Percentiles rank a stretch among this genome's conserved stretches.
phyloP scores from a whole-genome alignment of 2,888 invertebrate species.

The Pycnomerus fuliginosus region DNA sequence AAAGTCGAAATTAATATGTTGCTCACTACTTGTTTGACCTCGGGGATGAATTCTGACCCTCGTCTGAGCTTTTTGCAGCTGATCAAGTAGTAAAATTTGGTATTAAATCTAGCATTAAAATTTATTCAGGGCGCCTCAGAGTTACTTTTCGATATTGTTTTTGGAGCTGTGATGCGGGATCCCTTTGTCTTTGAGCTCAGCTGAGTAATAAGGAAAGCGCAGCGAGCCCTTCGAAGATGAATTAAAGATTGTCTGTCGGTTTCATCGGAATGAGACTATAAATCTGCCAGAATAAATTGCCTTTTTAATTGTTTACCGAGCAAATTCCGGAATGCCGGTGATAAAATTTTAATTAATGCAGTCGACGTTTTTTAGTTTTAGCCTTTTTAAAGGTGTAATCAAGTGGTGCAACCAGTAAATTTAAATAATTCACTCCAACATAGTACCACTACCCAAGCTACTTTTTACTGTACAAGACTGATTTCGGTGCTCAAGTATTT shows the following conservation, averaged over 20 bases:
- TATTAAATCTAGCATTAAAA: no score
- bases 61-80: no score
- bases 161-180: not conserved
- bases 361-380: conserved; percentile 5
- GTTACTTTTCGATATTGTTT: not conserved
- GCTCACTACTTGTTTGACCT: conserved; percentile 11
- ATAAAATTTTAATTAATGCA: conserved; percentile 12
- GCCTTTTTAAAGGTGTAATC: no score
- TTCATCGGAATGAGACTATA: conserved; percentile 15
- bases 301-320: conserved; percentile 17
- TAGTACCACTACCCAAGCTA: no score
- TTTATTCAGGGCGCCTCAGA: no score
- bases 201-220: conserved; percentile 1
- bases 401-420: no score
- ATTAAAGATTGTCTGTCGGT: conserved; percentile 11
- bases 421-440: no score
- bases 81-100: no score
- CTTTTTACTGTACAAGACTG: no score
- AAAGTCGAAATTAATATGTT: conserved; percentile 17
- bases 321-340: conserved; percentile 12
- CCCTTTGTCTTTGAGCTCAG: not conserved
- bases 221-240: conserved; percentile 2
- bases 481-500: no score
- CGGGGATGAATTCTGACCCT: conserved; percentile 3
- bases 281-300: conserved; percentile 13